These are phyloP conservation scores for Myiotriccus ornatus DNA, from an alignment of 2,797 vertebrate species.

Conservation along the genomic window DNA sequence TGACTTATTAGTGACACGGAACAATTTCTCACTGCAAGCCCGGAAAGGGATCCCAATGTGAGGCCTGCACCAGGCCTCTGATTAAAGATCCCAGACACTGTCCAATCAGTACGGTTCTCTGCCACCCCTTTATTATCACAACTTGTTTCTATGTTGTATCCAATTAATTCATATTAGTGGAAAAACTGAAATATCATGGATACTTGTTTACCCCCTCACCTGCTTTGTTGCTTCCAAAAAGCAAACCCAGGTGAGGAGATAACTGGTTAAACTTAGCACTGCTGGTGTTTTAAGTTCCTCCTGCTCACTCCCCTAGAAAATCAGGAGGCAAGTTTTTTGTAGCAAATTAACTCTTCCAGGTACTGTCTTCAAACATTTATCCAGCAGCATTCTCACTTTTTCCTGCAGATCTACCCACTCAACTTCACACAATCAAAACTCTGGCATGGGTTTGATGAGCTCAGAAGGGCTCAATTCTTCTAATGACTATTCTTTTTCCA, in stretches of 20 bases:
- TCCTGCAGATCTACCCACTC: not conserved
- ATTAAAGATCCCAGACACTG: not conserved
- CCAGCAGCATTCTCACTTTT: not conserved
- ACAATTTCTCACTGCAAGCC: not conserved
- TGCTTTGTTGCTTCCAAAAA: not conserved
- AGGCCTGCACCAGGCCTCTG: not conserved
- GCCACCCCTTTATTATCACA: conserved; percentile 47
- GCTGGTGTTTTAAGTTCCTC: not conserved
- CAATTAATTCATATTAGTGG: conserved; percentile 67
- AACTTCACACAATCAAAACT: not conserved
- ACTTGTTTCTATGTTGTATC: conserved; percentile 43
- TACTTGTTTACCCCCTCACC: not conserved
- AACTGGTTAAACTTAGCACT: not conserved
- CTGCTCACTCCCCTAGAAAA: not conserved
- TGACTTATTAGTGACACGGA: not conserved
- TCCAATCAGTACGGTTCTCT: conserved; percentile 1
- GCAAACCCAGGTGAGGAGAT: not conserved
- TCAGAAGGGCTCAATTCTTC: not conserved
- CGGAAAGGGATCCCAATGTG: rapidly evolving
- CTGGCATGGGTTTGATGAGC: not conserved
- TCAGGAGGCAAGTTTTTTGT: not conserved
- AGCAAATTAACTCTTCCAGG: conserved; percentile 35
- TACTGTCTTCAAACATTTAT: not conserved
- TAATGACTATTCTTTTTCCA: not conserved
- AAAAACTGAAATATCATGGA: conserved; percentile 59